Evolutionary conservation across 2,797 vertebrate species (phyloP).

Genomic region (Sebastes reedi): DNA sequence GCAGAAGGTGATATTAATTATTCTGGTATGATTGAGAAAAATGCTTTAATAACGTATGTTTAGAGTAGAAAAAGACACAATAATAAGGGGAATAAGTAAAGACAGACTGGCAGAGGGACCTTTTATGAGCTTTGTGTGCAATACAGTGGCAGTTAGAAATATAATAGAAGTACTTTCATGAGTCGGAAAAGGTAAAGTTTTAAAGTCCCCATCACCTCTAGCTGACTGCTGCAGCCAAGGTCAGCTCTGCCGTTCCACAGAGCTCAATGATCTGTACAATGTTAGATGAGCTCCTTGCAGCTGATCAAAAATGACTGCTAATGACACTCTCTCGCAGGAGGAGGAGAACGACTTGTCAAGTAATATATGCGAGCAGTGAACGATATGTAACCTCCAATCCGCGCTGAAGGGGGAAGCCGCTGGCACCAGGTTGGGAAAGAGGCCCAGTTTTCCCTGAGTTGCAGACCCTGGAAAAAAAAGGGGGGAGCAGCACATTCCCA

Average conservation of each 20-base stretch:
- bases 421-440: conserved; percentile 67
- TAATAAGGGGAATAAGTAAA: conserved; percentile 30
- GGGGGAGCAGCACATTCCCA: conserved; percentile 68
- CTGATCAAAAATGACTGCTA: conserved; percentile 8
- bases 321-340: background rate
- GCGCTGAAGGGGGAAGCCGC: conserved; percentile 33
- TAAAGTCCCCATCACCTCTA: background rate
- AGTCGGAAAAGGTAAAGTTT: background rate
- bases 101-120: conserved; percentile 14
- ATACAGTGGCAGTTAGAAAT: background rate
- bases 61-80: conserved; percentile 39
- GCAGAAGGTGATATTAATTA: conserved; percentile 56
- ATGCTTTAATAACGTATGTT: conserved; percentile 43
- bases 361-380: conserved; percentile 10
- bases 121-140: background rate
- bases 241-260: conserved; percentile 5
- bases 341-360: conserved; percentile 3
- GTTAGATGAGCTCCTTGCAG: background rate
- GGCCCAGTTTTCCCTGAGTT: conserved; percentile 55
- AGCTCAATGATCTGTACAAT: background rate
- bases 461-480: conserved; percentile 56
- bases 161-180: background rate
- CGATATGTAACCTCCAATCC: conserved; percentile 26
- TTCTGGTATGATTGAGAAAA: conserved; percentile 31
- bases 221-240: conserved; percentile 21